Base-by-base conservation (phyloP, 2,888 invertebrate genomes). In the Xanthia icteritia region DNA sequence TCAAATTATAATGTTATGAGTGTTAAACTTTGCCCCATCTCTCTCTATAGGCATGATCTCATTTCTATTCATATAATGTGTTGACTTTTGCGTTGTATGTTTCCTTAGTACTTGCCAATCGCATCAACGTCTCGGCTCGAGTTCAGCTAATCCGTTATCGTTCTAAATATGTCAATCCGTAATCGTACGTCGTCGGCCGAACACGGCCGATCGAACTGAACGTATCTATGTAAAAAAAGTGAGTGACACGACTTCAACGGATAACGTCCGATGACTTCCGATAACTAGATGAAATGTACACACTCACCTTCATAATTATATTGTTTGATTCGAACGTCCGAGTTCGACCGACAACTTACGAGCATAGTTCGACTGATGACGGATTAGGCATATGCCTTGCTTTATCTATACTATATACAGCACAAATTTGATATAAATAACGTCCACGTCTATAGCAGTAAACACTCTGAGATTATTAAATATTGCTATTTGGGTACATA, bases 401-500 rank as follows among this genome's bases (percentile, higher is more conserved):
- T 17, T 17, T 42, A n/a, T n/a, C 6, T 45, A 23, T 5, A 72
- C n/a, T 65, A 39, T 66, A 20, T 15, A 15, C 3, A 13, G 15
- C 65, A 71, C n/a, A n/a, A 36, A 20, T 27, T 36, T n/a, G 36
- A 71, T 13, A 48, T 48, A 65, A 56, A 69, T 56, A 56, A 31
- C 13, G 31, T 11, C 6, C 11, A 17, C 9, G 1, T 36, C 20
- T 61, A 31, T 20, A 8, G 8, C 20, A 9, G 17, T 51, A 23
- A 77, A 60, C 58, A 65, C 23, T 60, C 6, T 8, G 42, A 45
- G 27, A 73, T 58, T 45, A 73, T 58, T 45, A 36, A 36, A 54
- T 42, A 65, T 45, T 45, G 64, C 64, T 72, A 77, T 77, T 27
- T 51, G 8, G 11, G 23, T 60, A 73, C 17, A 27, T 23, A 78